Percentiles rank a stretch among this genome's conserved stretches.
These are phyloP conservation scores for Philereme vetulata DNA, from an alignment of 2,888 invertebrate genomes.

Conservation along the genomic window DNA sequence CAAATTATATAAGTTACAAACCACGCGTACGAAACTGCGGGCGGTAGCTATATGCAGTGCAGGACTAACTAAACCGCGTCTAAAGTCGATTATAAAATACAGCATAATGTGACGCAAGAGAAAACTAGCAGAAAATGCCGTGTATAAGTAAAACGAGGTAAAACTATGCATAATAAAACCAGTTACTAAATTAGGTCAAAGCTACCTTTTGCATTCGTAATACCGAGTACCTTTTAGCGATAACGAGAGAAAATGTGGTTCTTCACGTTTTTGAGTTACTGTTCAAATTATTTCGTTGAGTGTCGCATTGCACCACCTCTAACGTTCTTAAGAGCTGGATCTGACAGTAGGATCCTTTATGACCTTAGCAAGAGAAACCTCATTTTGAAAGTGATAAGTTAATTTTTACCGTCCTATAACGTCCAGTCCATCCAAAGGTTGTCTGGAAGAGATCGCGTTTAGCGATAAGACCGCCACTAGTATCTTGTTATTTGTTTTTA, in stretches of 20 bases:
- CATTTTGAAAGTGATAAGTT: not conserved
- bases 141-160: slow-evolving; percentile 1
- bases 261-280: not conserved
- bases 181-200: slow-evolving; percentile 12
- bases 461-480: too few relatives aligned
- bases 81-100: not conserved
- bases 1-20: too few relatives aligned
- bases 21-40: too few relatives aligned
- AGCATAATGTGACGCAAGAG: not conserved
- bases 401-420: too few relatives aligned
- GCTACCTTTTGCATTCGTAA: slow-evolving; percentile 10
- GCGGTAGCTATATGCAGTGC: too few relatives aligned
- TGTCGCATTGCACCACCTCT: slow-evolving; percentile 17
- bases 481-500: too few relatives aligned
- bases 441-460: too few relatives aligned
- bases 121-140: not conserved
- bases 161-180: slow-evolving; percentile 12
- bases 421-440: too few relatives aligned
- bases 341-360: too few relatives aligned
- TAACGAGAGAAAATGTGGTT: slow-evolving; percentile 1
- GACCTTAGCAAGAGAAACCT: not conserved
- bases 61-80: too few relatives aligned
- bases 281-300: slow-evolving; percentile 2
- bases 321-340: not conserved
- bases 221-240: not conserved